Evolutionary conservation across 2,888 invertebrate species (phyloP).

Genomic region (Bimastos eiseni): DNA sequence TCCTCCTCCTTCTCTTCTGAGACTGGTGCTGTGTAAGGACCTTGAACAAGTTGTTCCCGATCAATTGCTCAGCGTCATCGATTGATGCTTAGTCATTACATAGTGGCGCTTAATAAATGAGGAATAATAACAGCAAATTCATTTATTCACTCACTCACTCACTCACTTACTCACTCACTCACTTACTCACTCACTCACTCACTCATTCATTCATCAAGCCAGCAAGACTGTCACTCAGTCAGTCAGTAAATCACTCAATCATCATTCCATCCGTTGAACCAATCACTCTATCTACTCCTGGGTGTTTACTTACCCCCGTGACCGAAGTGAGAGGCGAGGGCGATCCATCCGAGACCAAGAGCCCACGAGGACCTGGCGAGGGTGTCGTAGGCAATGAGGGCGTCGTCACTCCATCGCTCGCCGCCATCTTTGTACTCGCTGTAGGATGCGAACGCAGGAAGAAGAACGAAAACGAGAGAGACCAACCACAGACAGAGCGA

Average conservation of each 20-base stretch:
- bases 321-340: constrained; percentile 36
- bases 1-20: no score
- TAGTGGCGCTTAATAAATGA: no score
- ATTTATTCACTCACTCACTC: neutral
- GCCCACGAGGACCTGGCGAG: constrained; percentile 38
- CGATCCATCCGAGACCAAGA: constrained; percentile 40
- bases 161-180: neutral
- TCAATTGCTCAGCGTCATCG: no score
- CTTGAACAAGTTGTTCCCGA: no score
- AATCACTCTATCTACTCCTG: no score
- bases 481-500: constrained; percentile 30
- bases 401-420: constrained; percentile 31
- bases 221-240: no score
- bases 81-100: no score
- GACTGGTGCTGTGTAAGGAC: no score
- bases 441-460: constrained; percentile 27
- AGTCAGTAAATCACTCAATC: no score
- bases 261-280: no score
- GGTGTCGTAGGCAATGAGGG: constrained; percentile 36
- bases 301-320: constrained; percentile 34
- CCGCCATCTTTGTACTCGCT: constrained; percentile 26
- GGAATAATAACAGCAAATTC: no score
- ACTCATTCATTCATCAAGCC: no score
- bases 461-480: constrained; percentile 21
- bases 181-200: neutral